These are phyloP conservation scores for Crotalus viridis DNA, from an alignment of 2,113 vertebrate genomes.

Conservation along the genomic window DNA sequence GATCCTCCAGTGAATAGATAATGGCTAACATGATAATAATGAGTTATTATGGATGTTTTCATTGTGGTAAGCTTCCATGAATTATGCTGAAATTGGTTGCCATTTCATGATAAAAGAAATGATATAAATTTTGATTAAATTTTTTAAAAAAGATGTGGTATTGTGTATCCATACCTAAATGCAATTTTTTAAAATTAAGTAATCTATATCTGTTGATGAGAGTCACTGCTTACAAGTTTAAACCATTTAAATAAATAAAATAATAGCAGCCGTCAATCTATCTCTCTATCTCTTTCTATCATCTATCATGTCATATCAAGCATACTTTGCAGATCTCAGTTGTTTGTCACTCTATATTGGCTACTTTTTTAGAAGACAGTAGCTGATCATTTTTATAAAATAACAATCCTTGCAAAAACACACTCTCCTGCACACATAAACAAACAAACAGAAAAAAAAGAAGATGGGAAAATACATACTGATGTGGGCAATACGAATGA, in stretches of 20 bases:
- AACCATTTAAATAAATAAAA: not conserved
- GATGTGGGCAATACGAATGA: not conserved
- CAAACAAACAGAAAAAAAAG: not conserved
- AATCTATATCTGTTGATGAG: not conserved
- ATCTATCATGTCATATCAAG: not conserved
- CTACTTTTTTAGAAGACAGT: not conserved
- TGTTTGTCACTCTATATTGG: not conserved
- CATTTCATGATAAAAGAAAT: not conserved
- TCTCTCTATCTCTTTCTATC: not conserved
- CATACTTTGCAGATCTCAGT: not conserved
- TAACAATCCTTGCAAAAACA: not conserved
- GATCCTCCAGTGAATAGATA: not conserved
- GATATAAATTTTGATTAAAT: not conserved
- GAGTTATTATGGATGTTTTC: not conserved
- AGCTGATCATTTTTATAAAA: not conserved
- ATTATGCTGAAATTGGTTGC: not conserved
- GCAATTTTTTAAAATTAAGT: not conserved
- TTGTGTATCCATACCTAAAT: not conserved
- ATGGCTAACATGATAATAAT: not conserved
- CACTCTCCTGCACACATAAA: not conserved
- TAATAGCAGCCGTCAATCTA: not conserved
- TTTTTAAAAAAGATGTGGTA: not conserved
- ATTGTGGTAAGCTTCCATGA: not conserved
- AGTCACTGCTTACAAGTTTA: not conserved
- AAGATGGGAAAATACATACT: not conserved